These are phyloP conservation scores for Mesaphorura yosii DNA, from an alignment of 1,140 invertebrate species.

Conservation along the genomic window DNA sequence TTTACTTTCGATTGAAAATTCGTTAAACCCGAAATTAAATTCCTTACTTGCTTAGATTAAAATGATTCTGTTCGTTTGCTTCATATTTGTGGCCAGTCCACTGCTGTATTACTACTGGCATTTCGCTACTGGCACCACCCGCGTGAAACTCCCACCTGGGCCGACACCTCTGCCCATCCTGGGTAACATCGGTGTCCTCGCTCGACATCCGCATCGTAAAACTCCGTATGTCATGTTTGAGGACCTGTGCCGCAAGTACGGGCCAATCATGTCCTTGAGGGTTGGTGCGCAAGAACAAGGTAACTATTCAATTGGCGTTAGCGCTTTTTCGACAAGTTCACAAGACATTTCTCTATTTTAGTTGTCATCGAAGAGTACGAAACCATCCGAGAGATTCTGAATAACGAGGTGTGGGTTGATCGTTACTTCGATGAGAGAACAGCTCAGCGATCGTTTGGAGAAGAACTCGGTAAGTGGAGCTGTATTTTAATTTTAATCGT, in stretches of 20 bases:
- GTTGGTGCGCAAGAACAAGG: not conserved
- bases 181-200: not conserved
- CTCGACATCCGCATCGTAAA: not conserved
- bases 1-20: no score
- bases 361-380: slow-evolving; percentile 17
- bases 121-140: no score
- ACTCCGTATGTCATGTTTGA: slow-evolving; percentile 4
- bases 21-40: no score
- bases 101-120: no score
- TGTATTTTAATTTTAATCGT: not conserved
- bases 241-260: not conserved
- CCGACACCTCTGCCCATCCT: not conserved
- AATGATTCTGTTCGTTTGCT: no score
- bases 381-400: slow-evolving; percentile 7
- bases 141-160: no score
- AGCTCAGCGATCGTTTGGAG: slow-evolving; percentile 16
- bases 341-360: not conserved
- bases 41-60: no score
- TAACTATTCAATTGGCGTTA: not conserved
- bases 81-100: no score
- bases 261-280: slow-evolving; percentile 1
- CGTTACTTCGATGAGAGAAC: slow-evolving; percentile 2
- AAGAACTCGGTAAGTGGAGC: slow-evolving; percentile 9
- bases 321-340: not conserved
- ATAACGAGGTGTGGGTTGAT: slow-evolving; percentile 17